Evolutionary conservation across 2,888 invertebrate species (phyloP).

Genomic region (Trissonchulus latispiculum): DNA sequence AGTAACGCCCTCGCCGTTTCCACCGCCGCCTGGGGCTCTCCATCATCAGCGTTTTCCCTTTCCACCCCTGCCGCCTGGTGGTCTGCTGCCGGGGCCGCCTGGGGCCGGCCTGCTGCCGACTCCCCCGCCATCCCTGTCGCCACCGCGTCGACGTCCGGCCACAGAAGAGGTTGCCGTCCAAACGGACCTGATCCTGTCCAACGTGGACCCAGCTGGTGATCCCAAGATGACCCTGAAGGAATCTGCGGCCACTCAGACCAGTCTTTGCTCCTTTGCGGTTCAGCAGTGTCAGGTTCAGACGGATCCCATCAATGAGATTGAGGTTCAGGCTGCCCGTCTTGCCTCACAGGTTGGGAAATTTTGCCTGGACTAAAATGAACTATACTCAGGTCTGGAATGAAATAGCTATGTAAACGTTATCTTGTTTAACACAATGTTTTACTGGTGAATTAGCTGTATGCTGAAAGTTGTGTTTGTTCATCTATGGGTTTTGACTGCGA

Average conservation of each 20-base stretch:
- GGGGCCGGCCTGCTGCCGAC: no score
- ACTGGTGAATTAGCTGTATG: no score
- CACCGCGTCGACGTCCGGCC: not conserved
- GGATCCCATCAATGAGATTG: not conserved
- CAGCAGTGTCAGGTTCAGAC: not conserved
- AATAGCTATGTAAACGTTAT: no score
- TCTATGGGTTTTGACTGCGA: no score
- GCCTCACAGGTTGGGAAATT: not conserved
- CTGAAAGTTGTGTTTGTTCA: no score
- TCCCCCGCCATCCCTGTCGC: not conserved
- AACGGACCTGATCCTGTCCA: no score
- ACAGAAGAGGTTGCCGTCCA: not conserved
- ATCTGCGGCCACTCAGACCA: not conserved
- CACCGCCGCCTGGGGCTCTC: not conserved
- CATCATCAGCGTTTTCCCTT: not conserved
- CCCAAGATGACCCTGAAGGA: not conserved
- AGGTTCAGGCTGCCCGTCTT: not conserved
- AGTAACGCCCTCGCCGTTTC: not conserved
- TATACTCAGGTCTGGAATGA: no score
- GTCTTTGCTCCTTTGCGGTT: not conserved
- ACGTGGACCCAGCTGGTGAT: not conserved
- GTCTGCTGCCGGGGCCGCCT: not conserved
- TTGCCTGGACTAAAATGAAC: no score
- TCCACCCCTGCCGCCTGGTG: not conserved
- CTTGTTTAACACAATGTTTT: no score